A percentile compares a stretch with the other conserved stretches of the same genome.
Evolutionary conservation across 2,797 vertebrate genomes (phyloP).

Genomic region (Cetoscarus ocellatus): DNA sequence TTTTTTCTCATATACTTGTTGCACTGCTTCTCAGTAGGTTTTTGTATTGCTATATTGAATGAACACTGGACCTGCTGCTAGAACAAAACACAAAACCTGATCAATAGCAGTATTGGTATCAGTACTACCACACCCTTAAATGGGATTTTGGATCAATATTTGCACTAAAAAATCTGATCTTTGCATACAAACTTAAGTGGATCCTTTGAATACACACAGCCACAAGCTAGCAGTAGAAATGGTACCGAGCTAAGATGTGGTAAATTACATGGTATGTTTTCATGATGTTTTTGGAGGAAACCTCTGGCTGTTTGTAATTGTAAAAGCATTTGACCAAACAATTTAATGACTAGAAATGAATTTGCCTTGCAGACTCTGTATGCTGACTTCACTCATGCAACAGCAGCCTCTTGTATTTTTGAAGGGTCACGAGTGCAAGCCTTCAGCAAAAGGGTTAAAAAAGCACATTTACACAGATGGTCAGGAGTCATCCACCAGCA

Average conservation of each 20-base stretch:
- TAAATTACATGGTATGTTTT: conserved; percentile 59
- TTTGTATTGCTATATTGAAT: too few relatives aligned
- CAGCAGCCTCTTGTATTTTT: conserved; percentile 29
- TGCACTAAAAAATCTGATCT: conserved; percentile 13
- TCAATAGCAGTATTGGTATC: too few relatives aligned
- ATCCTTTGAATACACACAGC: conserved; percentile 52
- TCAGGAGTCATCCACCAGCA: conserved; percentile 66
- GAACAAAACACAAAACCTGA: too few relatives aligned
- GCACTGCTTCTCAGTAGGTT: too few relatives aligned
- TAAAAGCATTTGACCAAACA: conserved; percentile 54
- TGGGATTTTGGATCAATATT: too few relatives aligned
- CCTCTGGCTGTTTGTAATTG: conserved; percentile 55
- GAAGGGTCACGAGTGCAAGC: conserved; percentile 44
- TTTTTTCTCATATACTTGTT: too few relatives aligned
- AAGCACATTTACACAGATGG: conserved; percentile 68
- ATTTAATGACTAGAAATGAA: conserved; percentile 57
- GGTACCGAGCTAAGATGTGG: conserved; percentile 61
- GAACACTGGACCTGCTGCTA: too few relatives aligned
- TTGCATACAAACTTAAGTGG: conserved; percentile 40
- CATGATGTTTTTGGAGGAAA: conserved; percentile 44
- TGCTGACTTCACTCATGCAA: conserved; percentile 38
- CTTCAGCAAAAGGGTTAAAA: conserved; percentile 62
- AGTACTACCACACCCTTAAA: too few relatives aligned
- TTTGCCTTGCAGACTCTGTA: conserved; percentile 44
- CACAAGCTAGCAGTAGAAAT: conserved; percentile 54